Evolutionary conservation across 2,113 vertebrate genomes (phyloP).

Genomic region (Chloropsis cyanopogon): DNA sequence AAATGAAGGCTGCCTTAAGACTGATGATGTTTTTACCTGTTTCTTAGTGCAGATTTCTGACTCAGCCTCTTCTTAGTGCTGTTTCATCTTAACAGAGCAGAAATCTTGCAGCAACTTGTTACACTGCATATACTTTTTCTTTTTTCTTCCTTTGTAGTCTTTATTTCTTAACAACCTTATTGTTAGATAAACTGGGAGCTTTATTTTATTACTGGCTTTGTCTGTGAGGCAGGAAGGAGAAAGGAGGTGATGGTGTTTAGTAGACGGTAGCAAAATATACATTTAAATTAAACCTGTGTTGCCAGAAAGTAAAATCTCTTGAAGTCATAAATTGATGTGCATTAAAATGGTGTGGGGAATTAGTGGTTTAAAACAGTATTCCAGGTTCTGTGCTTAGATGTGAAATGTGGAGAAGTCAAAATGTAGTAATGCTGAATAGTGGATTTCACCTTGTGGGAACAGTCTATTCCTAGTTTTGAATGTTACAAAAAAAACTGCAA

Average conservation of each 20-base stretch:
- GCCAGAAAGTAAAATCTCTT: background rate
- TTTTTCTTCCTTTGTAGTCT: background rate
- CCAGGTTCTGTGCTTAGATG: background rate
- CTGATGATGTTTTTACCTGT: background rate
- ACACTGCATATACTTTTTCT: background rate
- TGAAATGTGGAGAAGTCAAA: background rate
- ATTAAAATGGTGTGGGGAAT: background rate
- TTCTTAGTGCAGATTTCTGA: background rate
- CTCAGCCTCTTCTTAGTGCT: background rate
- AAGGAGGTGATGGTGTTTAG: background rate
- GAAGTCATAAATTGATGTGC: background rate
- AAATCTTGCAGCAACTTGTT: background rate
- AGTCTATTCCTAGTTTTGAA: conserved; percentile 21
- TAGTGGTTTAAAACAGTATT: background rate
- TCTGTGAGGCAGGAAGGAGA: background rate
- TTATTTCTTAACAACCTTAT: background rate
- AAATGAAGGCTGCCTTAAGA: conserved; percentile 33
- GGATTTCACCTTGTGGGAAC: conserved; percentile 3
- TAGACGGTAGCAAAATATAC: background rate
- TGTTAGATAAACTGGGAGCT: background rate
- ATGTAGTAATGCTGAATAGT: background rate
- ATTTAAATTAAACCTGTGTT: background rate
- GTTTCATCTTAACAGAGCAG: background rate
- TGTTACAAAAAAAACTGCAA: background rate
- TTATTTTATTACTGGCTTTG: background rate